Evolutionary conservation across 1,140 invertebrate genomes (phyloP), one percentile per base, ranked within the genome.

Genomic region (Oncopeltus fasciatus): DNA sequence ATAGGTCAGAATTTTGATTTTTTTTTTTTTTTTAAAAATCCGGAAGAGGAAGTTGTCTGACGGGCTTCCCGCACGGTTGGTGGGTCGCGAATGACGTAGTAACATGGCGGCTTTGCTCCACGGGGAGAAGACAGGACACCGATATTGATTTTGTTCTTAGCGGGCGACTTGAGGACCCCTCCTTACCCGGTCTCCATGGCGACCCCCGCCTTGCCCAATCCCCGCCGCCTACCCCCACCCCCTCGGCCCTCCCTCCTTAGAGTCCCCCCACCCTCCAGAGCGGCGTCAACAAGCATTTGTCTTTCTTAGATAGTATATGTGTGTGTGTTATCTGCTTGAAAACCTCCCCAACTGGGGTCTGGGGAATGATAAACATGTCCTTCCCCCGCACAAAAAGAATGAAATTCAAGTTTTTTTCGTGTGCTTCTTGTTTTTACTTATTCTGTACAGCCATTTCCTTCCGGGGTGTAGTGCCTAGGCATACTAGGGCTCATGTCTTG

Each of bases 141-240:
- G n/a, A 49, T 49, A 49, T 49, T 49, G 47, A 49, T 49, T 49
- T 49, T 49, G n/a, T 49, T 49, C 47, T 49, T 49, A 49, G 49
- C 49, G 14, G 20, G 5, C 14, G 21, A 53, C 49, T 53, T 53
- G 49, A 53, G 49, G 49, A 53, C 49, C 49, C 49, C 49, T 53
- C 49, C 47, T 53, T 53, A 53, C 24, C 49, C 49, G 14, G 49
- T 53, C 49, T 18, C 49, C 49, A 53, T 53, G 47, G 47, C 47
- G 24, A 49, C 47, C 49, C 21, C 49, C 24, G 9, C 49, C 49
- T 53, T 53, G 18, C 21, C 49, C 49, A 49, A 53, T 53, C 49
- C 49, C 49, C 16, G 5, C 47, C 24, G 18, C 49, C 49, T 20
- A 1, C 16, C 44, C 44, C 1, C 43, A 2, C 8, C 44, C 9